Conservation (phyloP, 1,140 invertebrate species). For the Yoshiicerus persimilis region DNA sequence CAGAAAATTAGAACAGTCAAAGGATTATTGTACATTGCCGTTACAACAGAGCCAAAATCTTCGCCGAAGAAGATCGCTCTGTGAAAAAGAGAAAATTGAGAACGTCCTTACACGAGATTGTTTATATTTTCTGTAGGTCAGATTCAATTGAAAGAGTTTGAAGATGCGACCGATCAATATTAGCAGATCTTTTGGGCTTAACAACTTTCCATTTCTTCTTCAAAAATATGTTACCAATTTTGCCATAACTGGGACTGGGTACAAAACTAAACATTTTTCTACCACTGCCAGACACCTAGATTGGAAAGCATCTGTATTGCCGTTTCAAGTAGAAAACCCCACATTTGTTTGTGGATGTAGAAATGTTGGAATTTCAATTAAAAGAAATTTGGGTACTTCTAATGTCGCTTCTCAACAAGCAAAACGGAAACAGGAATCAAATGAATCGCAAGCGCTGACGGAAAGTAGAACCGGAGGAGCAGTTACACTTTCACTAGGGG, state of each 20-base stretch:
- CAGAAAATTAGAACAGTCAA: too few relatives aligned
- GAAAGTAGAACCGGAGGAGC: not conserved
- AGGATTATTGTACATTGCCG: too few relatives aligned
- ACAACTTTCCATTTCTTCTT: not conserved
- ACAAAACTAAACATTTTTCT: not conserved
- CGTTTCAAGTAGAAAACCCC: too few relatives aligned
- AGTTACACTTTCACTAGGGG: constrained; percentile 30
- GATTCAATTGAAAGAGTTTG: not conserved
- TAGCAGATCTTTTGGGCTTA: not conserved
- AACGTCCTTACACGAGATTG: too few relatives aligned
- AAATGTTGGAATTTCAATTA: not conserved
- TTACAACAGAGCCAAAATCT: too few relatives aligned
- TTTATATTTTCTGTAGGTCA: too few relatives aligned
- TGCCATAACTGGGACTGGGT: not conserved
- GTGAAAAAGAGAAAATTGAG: too few relatives aligned
- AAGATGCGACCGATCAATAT: not conserved
- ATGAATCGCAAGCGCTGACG: not conserved
- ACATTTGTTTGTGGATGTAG: not conserved
- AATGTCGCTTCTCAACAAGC: not conserved
- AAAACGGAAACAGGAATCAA: not conserved
- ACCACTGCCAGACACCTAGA: not conserved
- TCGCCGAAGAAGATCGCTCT: too few relatives aligned
- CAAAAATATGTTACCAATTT: not conserved
- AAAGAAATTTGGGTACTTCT: not conserved
- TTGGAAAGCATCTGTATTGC: not conserved